phyloP scores from a whole-genome alignment of 2,113 vertebrate species.

The Synchiropus splendidus region DNA sequence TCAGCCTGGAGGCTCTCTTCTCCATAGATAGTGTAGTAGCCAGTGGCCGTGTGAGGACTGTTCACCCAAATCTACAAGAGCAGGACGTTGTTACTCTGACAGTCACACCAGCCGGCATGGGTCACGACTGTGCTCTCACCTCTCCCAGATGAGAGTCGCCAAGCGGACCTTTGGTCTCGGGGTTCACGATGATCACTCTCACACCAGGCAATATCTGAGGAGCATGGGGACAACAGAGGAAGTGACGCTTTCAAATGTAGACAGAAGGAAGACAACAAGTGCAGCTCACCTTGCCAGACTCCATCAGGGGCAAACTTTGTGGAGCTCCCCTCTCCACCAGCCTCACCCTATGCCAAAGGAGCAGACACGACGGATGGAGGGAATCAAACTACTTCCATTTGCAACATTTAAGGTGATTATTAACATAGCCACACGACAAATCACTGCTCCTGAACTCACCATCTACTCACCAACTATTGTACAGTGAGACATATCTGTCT shows the following conservation, averaged over 20 bases:
- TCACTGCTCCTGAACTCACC: no score
- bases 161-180: constrained; percentile 92
- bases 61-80: constrained; percentile 90
- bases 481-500: no score
- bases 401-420: no score
- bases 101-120: no score
- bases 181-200: constrained; percentile 94
- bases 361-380: constrained; percentile 10
- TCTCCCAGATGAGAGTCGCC: constrained; percentile 95
- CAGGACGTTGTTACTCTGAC: no score
- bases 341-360: constrained; percentile 73
- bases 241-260: not conserved
- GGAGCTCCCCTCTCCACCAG: constrained; percentile 94
- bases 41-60: constrained; percentile 88
- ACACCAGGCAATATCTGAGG: constrained; percentile 89
- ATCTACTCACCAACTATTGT: no score
- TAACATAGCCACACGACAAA: no score
- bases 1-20: constrained; percentile 91
- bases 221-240: not conserved
- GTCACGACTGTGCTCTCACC: constrained; percentile 27
- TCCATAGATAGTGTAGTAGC: constrained; percentile 95
- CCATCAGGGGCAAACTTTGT: constrained; percentile 90
- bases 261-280: no score
- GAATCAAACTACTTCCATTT: no score
- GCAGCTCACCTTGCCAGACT: constrained; percentile 88